Evolutionary conservation across 2,113 vertebrate species (phyloP), one percentile per base, ranked within the genome.

Genomic region (Phyllostomus discolor): DNA sequence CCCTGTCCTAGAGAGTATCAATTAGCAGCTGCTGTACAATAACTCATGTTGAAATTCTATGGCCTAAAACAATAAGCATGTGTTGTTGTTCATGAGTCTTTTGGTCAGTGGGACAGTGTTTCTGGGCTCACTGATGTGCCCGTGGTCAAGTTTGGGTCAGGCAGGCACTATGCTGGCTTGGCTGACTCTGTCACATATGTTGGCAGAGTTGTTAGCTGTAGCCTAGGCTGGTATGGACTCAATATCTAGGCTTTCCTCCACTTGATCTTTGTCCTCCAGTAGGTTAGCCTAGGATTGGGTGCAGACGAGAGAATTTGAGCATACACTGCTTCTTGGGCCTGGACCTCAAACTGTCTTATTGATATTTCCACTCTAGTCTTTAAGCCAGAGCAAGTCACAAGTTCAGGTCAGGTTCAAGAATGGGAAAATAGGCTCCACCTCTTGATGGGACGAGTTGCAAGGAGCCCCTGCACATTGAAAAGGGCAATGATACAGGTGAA

Each of bases 181-280:
- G 2, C 10, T 57, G 26, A 66, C 20, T 50, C 10, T 57, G 28
- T 50, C 59, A 22, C 59, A 7, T 33, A 10, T 24, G 26, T 64
- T 66, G 1, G 31, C 20, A 43, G 10, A 28, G 14, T 4, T 9
- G 8, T 24, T n/a, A 43, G 1, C 62, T 33, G 0, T 2, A 38
- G 28, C 26, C 15, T 17, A 52, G 28, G 28, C 43, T 66, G 10
- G 15, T n/a, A 10, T 78, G 31, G 48, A 22, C 17, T 81, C 48
- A 33, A 3, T 93, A 35, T 20, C 33, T 35, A 20, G 16, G 43
- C 46, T 46, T 78, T 70, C 4, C 12, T 67, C 10, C 22, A 12
- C 5, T 10, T 22, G 10, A 24, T 54, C 46, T 83, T 75, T 11
- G 19, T 14, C 7, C 8, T 84, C 31, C 15, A 20, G 5, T 8